Evolutionary conservation across 2,888 invertebrate genomes (phyloP), one percentile per base, ranked within the genome.

Genomic region (Pterobdella sp.): DNA sequence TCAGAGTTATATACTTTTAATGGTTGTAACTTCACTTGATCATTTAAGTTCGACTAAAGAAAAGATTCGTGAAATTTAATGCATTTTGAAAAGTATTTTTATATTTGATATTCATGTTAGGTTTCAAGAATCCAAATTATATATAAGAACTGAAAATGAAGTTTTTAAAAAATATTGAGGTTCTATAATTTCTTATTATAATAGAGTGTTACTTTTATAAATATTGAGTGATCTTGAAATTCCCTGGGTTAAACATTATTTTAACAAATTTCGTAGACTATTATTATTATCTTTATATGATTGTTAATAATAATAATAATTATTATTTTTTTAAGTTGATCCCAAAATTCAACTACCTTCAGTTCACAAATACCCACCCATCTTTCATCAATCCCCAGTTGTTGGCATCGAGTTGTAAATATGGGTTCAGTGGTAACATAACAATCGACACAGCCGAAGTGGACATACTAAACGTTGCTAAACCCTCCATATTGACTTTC

Each of bases 391-490:
- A 3, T 56, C 60, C 4, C 14, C 65, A 65, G 65, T 31, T 65
- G 35, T 14, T 34, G 2, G 34, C 4, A 35, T 7, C 31, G 7
- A 3, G 22, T 29, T 71, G 71, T 71, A 36, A 56, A 22, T 63
- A 71, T 63, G 71, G 63, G 18, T 32, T 71, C 32, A 22, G n/a
- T 35, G 63, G 63, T 14, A 71, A 71, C 63, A 63, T 71, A 26
- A 71, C 71, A 29, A 63, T 49, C n/a, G n/a, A 18, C 10, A 63
- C 22, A n/a, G 63, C 34, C 7, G 63, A 71, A 18, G 71, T 71
- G 4, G 35, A 36, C 22, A 35, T 52, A 32, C 22, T 69, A 31
- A 22, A 31, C 3, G 22, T 52, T 18, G 26, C n/a, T 10, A 7
- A 22, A 26, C 42, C 26, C 22, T 22, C 34, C 49, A 49, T 31